Evolutionary conservation across 2,888 invertebrate genomes (phyloP).

Genomic region (Ctena decussata): DNA sequence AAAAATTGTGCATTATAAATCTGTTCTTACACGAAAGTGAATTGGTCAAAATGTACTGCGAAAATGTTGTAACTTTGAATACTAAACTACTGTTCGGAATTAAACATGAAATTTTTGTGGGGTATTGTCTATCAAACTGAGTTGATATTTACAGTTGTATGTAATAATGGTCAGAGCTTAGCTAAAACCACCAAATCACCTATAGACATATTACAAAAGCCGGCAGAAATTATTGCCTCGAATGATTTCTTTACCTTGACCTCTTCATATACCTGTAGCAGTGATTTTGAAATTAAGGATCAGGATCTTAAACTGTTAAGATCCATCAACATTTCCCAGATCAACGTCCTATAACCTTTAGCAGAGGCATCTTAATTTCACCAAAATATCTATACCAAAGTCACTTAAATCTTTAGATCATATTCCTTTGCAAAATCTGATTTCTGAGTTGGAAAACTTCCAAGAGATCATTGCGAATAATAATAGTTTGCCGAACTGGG

Average conservation of each 20-base stretch:
- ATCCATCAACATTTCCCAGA: neutral
- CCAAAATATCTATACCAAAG: neutral
- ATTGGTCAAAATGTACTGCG: neutral
- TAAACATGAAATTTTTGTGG: neutral
- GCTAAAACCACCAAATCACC: neutral
- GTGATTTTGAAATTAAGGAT: neutral
- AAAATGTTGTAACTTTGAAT: neutral
- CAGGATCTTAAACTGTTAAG: neutral
- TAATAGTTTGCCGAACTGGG: neutral
- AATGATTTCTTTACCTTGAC: neutral
- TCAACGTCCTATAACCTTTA: neutral
- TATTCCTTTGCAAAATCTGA: neutral
- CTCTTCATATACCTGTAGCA: neutral
- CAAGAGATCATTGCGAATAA: neutral
- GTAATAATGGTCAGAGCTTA: neutral
- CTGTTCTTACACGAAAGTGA: neutral
- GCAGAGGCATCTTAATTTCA: neutral
- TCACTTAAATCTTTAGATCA: neutral
- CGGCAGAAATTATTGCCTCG: neutral
- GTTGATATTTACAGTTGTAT: neutral
- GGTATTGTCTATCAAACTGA: neutral
- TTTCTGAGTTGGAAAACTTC: neutral
- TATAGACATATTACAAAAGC: neutral
- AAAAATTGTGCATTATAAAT: neutral
- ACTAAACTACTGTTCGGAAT: neutral